Evolutionary conservation across 2,888 invertebrate species (phyloP).

Genomic region (Hesperia comma): DNA sequence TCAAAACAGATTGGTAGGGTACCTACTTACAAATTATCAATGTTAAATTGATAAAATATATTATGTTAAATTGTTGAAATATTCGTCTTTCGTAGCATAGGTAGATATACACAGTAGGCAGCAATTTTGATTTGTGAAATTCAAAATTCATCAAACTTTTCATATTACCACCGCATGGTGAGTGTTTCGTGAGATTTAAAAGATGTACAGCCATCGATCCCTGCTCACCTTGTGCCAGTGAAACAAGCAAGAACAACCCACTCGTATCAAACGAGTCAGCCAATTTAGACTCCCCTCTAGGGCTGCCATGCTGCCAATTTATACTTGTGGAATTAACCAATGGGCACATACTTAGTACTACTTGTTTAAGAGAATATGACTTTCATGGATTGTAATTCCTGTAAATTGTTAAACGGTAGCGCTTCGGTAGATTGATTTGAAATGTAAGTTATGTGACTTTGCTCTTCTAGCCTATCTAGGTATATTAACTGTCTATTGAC

Average conservation of each 20-base stretch:
- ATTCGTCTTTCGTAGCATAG: no score
- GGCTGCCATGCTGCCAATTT: constrained; percentile 13
- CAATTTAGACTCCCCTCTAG: constrained; percentile 22
- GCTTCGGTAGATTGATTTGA: no score
- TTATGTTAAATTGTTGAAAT: no score
- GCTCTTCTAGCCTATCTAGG: no score
- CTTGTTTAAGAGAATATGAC: not conserved
- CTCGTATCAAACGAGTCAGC: constrained; percentile 29
- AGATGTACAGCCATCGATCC: constrained; percentile 4
- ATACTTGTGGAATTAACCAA: not conserved
- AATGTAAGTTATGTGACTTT: no score
- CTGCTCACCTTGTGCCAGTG: constrained; percentile 37
- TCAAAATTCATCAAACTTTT: not conserved
- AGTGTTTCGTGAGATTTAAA: constrained; percentile 12
- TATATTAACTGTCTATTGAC: no score
- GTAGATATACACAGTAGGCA: not conserved
- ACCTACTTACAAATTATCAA: no score
- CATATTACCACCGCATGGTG: not conserved
- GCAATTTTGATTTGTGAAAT: not conserved
- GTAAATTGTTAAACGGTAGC: no score
- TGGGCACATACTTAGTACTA: not conserved
- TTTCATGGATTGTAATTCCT: no score
- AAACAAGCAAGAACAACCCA: constrained; percentile 35
- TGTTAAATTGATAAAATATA: no score
- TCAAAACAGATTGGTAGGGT: no score